phyloP scores from a whole-genome alignment of 1,140 invertebrate genomes.

The Berghia stephanieae region DNA sequence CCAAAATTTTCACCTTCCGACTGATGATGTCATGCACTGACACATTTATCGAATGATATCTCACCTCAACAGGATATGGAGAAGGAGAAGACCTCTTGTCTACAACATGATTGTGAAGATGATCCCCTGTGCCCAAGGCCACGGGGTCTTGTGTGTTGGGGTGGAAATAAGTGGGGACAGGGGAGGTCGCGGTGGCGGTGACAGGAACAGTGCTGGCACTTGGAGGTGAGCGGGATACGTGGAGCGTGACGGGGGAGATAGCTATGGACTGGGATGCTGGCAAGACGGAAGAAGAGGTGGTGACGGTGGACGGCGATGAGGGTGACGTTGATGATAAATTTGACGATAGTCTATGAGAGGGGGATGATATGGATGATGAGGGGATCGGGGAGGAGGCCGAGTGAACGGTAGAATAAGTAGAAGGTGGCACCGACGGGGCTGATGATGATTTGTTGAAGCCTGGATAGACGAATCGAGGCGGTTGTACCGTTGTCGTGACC shows the following conservation, averaged over 20 bases:
- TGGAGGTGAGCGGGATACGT: constrained; percentile 11
- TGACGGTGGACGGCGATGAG: background rate
- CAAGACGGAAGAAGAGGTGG: constrained; percentile 13
- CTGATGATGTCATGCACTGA: too few relatives aligned
- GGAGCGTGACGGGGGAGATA: constrained; percentile 19
- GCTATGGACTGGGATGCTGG: constrained; percentile 19
- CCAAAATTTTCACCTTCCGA: too few relatives aligned
- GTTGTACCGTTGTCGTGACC: constrained; percentile 54
- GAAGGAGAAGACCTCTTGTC: too few relatives aligned
- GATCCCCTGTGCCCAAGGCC: too few relatives aligned
- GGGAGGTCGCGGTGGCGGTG: background rate
- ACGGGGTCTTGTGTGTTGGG: too few relatives aligned
- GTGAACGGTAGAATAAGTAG: constrained; percentile 16
- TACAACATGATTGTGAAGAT: too few relatives aligned
- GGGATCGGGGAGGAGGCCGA: constrained; percentile 26
- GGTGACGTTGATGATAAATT: too few relatives aligned
- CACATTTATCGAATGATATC: too few relatives aligned
- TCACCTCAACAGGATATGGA: too few relatives aligned
- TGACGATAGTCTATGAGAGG: too few relatives aligned
- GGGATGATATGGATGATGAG: constrained; percentile 14
- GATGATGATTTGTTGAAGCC: constrained; percentile 43
- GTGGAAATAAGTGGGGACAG: too few relatives aligned
- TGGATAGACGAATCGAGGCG: constrained; percentile 61
- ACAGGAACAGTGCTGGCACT: background rate
- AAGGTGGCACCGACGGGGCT: constrained; percentile 39